A percentile compares a stretch with the other conserved stretches of the same genome.
Evolutionary conservation across 2,888 invertebrate genomes (phyloP).

Genomic region (Phengaris arion): DNA sequence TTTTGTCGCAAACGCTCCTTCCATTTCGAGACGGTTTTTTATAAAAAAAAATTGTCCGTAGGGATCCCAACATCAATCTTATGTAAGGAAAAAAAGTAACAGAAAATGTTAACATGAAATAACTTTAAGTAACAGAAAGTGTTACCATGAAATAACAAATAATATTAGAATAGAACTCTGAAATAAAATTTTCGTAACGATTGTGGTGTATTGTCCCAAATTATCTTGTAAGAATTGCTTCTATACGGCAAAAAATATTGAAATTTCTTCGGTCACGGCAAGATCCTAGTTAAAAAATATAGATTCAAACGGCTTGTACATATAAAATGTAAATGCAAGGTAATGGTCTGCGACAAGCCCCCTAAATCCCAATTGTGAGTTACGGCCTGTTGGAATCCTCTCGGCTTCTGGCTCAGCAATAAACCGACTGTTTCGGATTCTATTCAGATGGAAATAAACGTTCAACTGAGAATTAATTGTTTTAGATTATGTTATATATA

Average conservation of each 20-base stretch:
- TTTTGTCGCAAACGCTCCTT: too few species aligned
- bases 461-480: conserved; percentile 37
- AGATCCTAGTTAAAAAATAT: conserved; percentile 11
- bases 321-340: conserved; percentile 40
- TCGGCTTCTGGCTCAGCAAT: conserved; percentile 39
- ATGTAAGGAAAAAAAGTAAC: too few species aligned
- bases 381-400: conserved; percentile 39
- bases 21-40: too few species aligned
- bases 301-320: conserved; percentile 20
- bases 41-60: too few species aligned
- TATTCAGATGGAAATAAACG: conserved; percentile 40
- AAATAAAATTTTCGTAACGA: too few species aligned
- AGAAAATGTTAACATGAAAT: too few species aligned
- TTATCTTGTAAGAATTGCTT: not conserved
- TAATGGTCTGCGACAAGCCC: conserved; percentile 37
- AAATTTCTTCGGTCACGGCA: conserved; percentile 5
- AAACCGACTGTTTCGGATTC: conserved; percentile 35
- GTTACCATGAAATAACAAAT: too few species aligned
- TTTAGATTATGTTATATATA: conserved; percentile 27
- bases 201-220: too few species aligned
- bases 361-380: conserved; percentile 38
- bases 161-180: too few species aligned
- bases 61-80: too few species aligned
- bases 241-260: not conserved
- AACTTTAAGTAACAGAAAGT: too few species aligned